Percentiles rank a stretch among this genome's conserved stretches.
Conservation (phyloP, 2,888 invertebrate genomes). For the Epinotia brunnichana region DNA sequence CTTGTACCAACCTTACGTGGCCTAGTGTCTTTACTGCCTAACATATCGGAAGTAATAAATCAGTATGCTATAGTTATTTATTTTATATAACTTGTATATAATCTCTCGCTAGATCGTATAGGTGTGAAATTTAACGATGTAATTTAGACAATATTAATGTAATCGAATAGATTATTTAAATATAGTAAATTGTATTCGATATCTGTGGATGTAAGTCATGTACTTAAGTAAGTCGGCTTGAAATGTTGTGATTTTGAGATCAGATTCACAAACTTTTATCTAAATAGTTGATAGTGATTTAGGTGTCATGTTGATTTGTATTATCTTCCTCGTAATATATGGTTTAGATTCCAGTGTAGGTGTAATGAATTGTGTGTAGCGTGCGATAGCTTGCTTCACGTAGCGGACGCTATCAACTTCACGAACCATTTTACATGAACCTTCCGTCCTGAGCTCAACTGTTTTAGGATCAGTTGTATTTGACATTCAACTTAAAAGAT, state of each 20-base stretch:
- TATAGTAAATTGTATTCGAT: constrained; percentile 43
- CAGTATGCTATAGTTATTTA: constrained; percentile 71
- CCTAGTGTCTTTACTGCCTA: constrained; percentile 75
- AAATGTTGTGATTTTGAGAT: constrained; percentile 45
- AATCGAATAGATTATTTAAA: constrained; percentile 48
- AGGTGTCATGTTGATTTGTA: constrained; percentile 34
- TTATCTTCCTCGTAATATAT: constrained; percentile 17
- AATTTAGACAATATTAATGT: constrained; percentile 79
- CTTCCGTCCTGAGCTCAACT: constrained; percentile 40
- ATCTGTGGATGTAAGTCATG: constrained; percentile 44
- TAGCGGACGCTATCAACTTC: constrained; percentile 16
- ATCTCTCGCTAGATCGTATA: constrained; percentile 69
- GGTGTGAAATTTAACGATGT: constrained; percentile 67
- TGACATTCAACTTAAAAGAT: not conserved
- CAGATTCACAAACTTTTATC: constrained; percentile 36
- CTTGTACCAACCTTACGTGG: constrained; percentile 62
- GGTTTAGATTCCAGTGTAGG: constrained; percentile 38
- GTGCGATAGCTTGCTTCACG: constrained; percentile 33
- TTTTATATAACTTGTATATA: constrained; percentile 67
- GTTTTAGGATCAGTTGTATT: constrained; percentile 18
- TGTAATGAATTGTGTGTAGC: constrained; percentile 39
- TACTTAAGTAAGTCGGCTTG: constrained; percentile 43
- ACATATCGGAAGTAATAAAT: constrained; percentile 76
- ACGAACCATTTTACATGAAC: constrained; percentile 23
- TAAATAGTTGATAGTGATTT: constrained; percentile 28